A percentile compares a stretch with the other conserved stretches of the same genome.
phyloP scores from a whole-genome alignment of 2,113 vertebrate genomes.

The Dolichallabes microphthalmus region DNA sequence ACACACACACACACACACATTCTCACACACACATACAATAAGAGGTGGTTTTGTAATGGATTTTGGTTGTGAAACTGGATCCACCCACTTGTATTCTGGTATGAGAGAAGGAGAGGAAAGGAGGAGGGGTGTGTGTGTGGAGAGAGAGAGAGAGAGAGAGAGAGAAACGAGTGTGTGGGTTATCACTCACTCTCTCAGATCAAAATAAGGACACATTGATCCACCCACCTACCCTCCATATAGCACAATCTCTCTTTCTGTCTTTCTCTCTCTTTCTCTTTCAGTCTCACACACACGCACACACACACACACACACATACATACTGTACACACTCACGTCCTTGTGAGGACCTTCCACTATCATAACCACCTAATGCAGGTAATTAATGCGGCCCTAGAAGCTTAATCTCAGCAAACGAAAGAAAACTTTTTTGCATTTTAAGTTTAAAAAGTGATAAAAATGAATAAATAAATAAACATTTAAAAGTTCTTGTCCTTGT shows the following conservation, averaged over 20 bases:
- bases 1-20: slow-evolving; percentile 6
- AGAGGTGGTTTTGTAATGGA: slow-evolving; percentile 70
- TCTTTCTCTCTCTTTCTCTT: slow-evolving; percentile 18
- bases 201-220: slow-evolving; percentile 75
- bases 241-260: slow-evolving; percentile 65
- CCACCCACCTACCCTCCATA: slow-evolving; percentile 70
- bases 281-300: background rate
- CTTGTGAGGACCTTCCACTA: background rate
- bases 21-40: slow-evolving; percentile 20
- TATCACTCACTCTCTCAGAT: slow-evolving; percentile 57
- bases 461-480: too few species aligned
- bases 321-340: slow-evolving; percentile 15
- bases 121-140: slow-evolving; percentile 55
- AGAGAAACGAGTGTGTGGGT: slow-evolving; percentile 79
- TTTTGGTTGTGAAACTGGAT: slow-evolving; percentile 74
- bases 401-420: background rate
- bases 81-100: slow-evolving; percentile 73
- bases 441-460: too few species aligned
- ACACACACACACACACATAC: slow-evolving; percentile 28
- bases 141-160: slow-evolving; percentile 60
- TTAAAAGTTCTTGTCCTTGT: background rate
- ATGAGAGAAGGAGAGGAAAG: slow-evolving; percentile 50
- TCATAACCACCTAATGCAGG: background rate
- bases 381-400: background rate
- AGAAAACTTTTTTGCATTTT: background rate